Evolutionary conservation across 2,888 invertebrate genomes (phyloP).

Genomic region (Allolobophora icterica): DNA sequence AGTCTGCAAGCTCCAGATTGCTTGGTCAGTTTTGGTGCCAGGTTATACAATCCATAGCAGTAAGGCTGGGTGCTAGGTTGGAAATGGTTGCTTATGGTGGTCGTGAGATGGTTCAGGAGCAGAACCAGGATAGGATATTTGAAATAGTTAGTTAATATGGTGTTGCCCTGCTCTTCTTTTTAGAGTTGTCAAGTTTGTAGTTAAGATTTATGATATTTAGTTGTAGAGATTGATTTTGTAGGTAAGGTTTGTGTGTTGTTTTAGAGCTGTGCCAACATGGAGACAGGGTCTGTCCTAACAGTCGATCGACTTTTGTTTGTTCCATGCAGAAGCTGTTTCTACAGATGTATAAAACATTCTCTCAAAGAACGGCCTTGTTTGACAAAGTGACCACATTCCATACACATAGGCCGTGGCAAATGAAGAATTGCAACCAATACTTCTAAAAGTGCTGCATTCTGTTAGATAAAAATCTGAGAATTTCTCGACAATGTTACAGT

Average conservation of each 20-base stretch:
- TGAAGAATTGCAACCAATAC: neutral
- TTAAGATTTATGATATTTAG: too few species aligned
- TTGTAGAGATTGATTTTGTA: too few species aligned
- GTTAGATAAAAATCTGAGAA: neutral
- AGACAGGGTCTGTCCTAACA: slow-evolving; percentile 53
- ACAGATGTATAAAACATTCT: neutral
- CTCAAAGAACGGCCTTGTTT: neutral
- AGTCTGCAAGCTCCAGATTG: too few species aligned
- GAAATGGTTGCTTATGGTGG: too few species aligned
- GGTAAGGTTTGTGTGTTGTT: slow-evolving; percentile 40
- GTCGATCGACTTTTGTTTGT: neutral
- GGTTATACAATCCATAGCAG: too few species aligned
- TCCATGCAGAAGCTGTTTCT: neutral
- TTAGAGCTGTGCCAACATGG: slow-evolving; percentile 59
- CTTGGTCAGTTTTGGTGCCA: too few species aligned
- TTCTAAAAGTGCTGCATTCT: neutral
- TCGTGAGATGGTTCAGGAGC: too few species aligned
- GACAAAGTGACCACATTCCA: neutral
- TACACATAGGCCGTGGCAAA: neutral
- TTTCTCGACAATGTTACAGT: neutral
- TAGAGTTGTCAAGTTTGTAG: too few species aligned
- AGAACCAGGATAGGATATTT: too few species aligned
- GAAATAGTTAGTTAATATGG: too few species aligned
- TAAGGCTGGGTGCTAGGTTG: too few species aligned
- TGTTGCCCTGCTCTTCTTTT: too few species aligned